Evolutionary conservation across 2,797 vertebrate species (phyloP).

Genomic region (Synanceia verrucosa): DNA sequence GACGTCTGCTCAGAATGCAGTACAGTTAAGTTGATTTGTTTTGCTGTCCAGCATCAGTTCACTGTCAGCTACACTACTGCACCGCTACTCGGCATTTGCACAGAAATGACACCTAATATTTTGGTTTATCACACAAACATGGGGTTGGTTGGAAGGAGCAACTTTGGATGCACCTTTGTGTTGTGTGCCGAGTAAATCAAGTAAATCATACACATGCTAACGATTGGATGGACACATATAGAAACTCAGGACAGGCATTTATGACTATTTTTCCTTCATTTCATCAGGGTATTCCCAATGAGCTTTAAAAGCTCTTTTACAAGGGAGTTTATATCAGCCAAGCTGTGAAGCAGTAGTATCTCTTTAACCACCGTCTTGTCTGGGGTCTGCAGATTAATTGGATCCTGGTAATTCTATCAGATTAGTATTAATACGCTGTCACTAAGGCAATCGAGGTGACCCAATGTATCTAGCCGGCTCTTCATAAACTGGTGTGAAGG

Average conservation of each 20-base stretch:
- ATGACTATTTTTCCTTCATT: neutral
- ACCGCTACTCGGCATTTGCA: conserved; percentile 18
- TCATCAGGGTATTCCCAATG: neutral
- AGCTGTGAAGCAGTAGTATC: conserved; percentile 50
- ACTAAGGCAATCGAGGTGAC: conserved; percentile 68
- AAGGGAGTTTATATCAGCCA: neutral
- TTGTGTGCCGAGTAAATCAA: neutral
- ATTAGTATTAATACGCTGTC: conserved; percentile 82
- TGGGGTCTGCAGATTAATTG: conserved; percentile 75
- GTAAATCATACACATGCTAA: neutral
- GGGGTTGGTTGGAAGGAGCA: conserved; percentile 12
- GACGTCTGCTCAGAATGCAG: neutral
- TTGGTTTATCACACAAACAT: conserved; percentile 36
- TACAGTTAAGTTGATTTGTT: neutral
- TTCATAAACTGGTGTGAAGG: conserved; percentile 80
- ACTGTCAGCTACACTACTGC: too few relatives aligned
- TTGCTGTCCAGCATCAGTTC: too few relatives aligned
- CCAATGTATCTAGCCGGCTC: conserved; percentile 59
- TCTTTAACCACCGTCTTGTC: conserved; percentile 65
- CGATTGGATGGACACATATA: neutral
- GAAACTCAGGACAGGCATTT: conserved; percentile 8
- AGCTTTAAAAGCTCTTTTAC: neutral
- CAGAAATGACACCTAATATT: conserved; percentile 41
- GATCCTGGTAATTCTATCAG: conserved; percentile 79
- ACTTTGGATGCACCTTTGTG: conserved; percentile 6